Base-by-base conservation (phyloP, 1,140 invertebrate genomes). In the Papilio xuthus region DNA sequence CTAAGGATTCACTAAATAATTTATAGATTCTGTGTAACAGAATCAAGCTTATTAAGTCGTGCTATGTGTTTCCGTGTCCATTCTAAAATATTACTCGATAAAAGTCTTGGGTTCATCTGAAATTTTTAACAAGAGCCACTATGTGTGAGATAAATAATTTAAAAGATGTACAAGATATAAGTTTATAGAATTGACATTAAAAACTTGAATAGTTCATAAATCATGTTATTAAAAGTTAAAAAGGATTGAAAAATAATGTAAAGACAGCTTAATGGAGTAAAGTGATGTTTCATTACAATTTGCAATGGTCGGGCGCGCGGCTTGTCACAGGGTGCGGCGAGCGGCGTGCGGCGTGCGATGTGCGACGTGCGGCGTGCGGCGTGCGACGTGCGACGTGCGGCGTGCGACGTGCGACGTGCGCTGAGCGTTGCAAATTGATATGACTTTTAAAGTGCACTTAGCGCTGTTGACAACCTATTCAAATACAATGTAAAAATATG, bases 1-100 rank as follows among this genome's bases (percentile, higher is more conserved):
- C 53, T 32, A 28, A 28, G 15, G 15, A 44, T 60, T 60, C 53
- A 41, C 32, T 63, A 76, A 63, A 63, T 56, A 75, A 75, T 53
- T 75, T 75, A 56, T 37, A 56, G 50, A 32, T 18, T 26, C 53
- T 56, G 12, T 42, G 74, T 63, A 23, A 76, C 15, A 56, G 18
- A 9, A 42, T 23, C 15, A 4, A 28, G 60, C 26, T 67, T 67
- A 67, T 67, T 67, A 67, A 67, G 60, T 67, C 60, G 26, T 67
- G 12, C 23, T 13, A 26, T 26, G n/a, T 56, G 23, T 67, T 67
- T 63, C 60, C 60, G 26, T 67, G 12, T 6, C 13, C 26, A 4
- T 67, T 28, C 4, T 15, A 15, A 15, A 28, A 12, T 67, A 28
- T 63, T 26, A 26, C 20, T 12, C 1, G 2, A 7, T 50, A 18